A percentile compares a stretch with the other conserved stretches of the same genome.
These are phyloP conservation scores for Oreochromis niloticus DNA, from an alignment of 2,113 vertebrate genomes.

Conservation along the genomic window DNA sequence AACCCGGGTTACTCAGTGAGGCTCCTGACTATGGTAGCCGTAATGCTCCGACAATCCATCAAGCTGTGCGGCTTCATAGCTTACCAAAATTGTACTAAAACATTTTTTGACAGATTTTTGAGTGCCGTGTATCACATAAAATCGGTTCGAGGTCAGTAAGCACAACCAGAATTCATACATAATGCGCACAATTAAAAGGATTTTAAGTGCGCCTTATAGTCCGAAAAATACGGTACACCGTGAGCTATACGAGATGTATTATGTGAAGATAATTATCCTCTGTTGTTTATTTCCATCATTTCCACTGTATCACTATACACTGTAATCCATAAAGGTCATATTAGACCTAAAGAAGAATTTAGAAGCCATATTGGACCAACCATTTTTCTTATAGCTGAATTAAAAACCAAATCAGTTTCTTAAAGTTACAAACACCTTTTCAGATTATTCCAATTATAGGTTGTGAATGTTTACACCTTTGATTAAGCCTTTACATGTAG, in stretches of 20 bases:
- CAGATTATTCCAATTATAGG: background rate
- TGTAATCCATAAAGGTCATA: background rate
- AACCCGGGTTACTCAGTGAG: rapidly evolving
- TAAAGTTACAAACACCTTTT: background rate
- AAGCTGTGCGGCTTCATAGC: background rate
- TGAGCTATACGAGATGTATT: background rate
- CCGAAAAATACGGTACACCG: background rate
- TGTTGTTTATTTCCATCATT: slow-evolving; percentile 10
- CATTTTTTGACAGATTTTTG: background rate
- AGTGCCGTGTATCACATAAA: background rate
- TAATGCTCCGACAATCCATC: background rate
- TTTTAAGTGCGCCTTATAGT: background rate
- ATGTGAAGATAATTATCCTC: background rate
- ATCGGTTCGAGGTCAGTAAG: background rate
- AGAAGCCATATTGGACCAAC: background rate
- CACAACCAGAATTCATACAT: background rate
- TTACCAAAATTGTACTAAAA: background rate
- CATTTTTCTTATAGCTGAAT: background rate
- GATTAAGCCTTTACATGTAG: background rate
- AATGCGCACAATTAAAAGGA: background rate
- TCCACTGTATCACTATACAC: background rate
- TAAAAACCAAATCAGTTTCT: background rate
- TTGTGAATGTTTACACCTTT: background rate
- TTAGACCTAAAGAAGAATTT: background rate
- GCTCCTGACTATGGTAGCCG: background rate